phyloP scores from a whole-genome alignment of 2,888 invertebrate genomes.

The Fragum whitleyi region DNA sequence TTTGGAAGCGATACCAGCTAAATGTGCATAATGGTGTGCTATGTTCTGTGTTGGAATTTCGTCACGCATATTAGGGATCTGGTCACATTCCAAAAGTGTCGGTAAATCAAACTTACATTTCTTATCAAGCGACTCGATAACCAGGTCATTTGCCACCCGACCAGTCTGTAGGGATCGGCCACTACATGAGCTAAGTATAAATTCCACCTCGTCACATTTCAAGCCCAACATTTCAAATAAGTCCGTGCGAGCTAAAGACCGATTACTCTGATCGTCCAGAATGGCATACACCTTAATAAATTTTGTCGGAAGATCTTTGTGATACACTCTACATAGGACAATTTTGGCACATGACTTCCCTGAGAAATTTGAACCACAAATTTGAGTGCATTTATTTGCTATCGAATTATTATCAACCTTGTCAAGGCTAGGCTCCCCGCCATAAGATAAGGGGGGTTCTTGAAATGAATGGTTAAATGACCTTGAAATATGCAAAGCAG shows the following conservation, averaged over 20 bases:
- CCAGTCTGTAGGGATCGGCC: constrained; percentile 34
- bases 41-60: constrained; percentile 48
- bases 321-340: constrained; percentile 27
- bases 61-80: constrained; percentile 34
- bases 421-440: constrained; percentile 23
- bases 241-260: constrained; percentile 27
- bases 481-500: constrained; percentile 27
- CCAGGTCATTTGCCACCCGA: constrained; percentile 32
- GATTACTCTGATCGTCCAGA: constrained; percentile 54
- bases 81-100: constrained; percentile 50
- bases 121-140: constrained; percentile 41
- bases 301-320: not conserved
- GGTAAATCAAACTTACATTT: constrained; percentile 26
- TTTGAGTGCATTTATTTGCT: constrained; percentile 29
- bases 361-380: constrained; percentile 29
- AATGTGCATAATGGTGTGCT: constrained; percentile 29
- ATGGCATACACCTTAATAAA: constrained; percentile 31
- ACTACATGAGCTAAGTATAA: constrained; percentile 33
- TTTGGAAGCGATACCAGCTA: not conserved
- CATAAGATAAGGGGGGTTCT: constrained; percentile 3
- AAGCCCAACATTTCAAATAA: constrained; percentile 29
- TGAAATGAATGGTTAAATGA: not conserved
- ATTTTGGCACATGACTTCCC: constrained; percentile 42
- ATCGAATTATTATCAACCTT: constrained; percentile 12
- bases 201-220: constrained; percentile 3